Evolutionary conservation across 2,113 vertebrate species (phyloP).

Genomic region (Megaleporinus macrocephalus): DNA sequence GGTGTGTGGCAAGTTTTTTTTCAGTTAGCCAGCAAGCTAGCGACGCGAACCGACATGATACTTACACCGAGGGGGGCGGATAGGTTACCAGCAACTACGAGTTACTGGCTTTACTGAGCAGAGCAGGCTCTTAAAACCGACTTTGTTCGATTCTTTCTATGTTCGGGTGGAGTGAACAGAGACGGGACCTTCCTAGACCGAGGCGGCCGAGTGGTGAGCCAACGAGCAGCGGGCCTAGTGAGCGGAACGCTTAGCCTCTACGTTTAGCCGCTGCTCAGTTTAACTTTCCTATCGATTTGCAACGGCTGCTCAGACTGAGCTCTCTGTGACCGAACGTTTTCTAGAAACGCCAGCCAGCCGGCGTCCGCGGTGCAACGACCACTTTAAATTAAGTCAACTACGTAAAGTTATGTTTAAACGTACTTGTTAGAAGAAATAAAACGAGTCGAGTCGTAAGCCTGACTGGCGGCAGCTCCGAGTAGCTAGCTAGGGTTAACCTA

Average conservation of each 20-base stretch:
- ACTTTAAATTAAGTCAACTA: background rate
- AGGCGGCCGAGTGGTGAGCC: too few species aligned
- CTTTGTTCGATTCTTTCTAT: background rate
- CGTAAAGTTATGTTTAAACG: too few species aligned
- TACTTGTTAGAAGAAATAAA: background rate
- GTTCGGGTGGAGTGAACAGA: too few species aligned
- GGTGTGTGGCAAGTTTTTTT: constrained; percentile 5
- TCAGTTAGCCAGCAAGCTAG: background rate
- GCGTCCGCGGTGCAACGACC: too few species aligned
- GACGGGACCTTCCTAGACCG: too few species aligned
- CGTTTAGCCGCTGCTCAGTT: background rate
- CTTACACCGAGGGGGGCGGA: background rate
- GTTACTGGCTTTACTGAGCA: background rate
- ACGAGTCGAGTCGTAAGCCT: background rate
- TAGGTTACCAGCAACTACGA: background rate
- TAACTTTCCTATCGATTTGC: background rate
- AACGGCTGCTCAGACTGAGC: background rate
- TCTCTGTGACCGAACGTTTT: background rate
- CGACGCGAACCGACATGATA: background rate
- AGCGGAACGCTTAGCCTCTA: background rate
- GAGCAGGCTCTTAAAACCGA: too few species aligned
- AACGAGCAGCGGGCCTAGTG: background rate
- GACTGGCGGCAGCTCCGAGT: background rate
- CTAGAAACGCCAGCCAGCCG: background rate
- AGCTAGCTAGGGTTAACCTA: too few species aligned